Evolutionary conservation across 2,113 vertebrate species (phyloP), one percentile per base, ranked within the genome.

Genomic region (Ptilorrhoa leucosticta): DNA sequence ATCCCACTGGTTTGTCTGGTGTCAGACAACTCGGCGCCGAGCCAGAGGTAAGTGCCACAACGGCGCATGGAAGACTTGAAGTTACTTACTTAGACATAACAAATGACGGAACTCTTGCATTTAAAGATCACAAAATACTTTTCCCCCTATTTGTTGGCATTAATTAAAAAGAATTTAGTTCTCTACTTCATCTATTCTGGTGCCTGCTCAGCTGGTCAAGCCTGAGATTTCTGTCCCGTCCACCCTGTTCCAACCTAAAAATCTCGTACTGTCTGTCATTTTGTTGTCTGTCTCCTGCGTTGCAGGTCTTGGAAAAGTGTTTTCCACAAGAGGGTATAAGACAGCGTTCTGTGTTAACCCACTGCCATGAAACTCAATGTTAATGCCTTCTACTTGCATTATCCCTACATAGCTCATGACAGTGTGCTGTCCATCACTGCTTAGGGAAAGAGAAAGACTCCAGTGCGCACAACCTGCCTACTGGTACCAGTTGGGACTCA

Each of bases 1-100:
- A 33, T 69, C 31, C 68, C 28, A 51, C 14, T 9, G 13, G 28
- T 48, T 93, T 3, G 5, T 58, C 26, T 12, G 0, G 0, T 14
- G 18, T 70, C 8, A 8, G 39, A 27, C 13, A 58, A 12, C 42
- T 79, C 0, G 0, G 9, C 64, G 21, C 33, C 6, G 9, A 56
- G 63, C 45, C 56, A 40, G 40, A 66, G n/a, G 30, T 60, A 50
- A 58, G 63, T 88, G 33, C 47, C n/a, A 7, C 2, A 23, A 5
- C 15, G 76, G 30, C 0, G 0, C 15, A 9, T 33, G 35, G 56
- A 70, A 42, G 28, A 63, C 35, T 45, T 51, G 15, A 80, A 81
- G 17, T 73, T 42, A 16, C 48, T 76, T 50, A 11, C 23, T 56
- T 54, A 63, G 19, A 47, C 17, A 69, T 11, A 82, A 16, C 13